Evolutionary conservation across 1,140 invertebrate species (phyloP).

Genomic region (Trinorchestia longiramus): DNA sequence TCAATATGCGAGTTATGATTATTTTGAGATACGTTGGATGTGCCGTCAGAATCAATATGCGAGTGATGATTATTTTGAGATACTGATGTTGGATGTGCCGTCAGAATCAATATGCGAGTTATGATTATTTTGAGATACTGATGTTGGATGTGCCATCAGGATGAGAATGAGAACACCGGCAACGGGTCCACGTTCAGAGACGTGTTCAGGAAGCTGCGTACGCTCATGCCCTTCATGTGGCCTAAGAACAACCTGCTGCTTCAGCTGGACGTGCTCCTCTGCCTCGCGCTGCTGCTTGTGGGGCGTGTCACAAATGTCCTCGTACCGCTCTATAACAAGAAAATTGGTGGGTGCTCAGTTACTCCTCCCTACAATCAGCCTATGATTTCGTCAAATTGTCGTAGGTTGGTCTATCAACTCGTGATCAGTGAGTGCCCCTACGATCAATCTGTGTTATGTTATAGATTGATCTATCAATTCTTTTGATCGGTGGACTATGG

Average conservation of each 20-base stretch:
- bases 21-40: too few relatives aligned
- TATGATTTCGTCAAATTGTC: too few relatives aligned
- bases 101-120: slow-evolving; percentile 3
- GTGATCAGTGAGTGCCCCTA: too few relatives aligned
- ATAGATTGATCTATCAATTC: too few relatives aligned
- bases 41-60: too few relatives aligned
- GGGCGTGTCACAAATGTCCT: slow-evolving; percentile 93
- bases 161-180: slow-evolving; percentile 35
- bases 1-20: too few relatives aligned
- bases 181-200: slow-evolving; percentile 83
- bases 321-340: slow-evolving; percentile 93
- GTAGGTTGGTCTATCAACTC: too few relatives aligned
- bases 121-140: slow-evolving; percentile 57
- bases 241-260: slow-evolving; percentile 83
- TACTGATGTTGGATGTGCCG: too few relatives aligned
- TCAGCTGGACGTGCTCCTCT: slow-evolving; percentile 87
- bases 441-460: too few relatives aligned
- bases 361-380: too few relatives aligned
- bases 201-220: slow-evolving; percentile 82
- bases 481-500: too few relatives aligned
- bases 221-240: slow-evolving; percentile 93
- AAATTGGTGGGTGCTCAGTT: slow-evolving; percentile 76
- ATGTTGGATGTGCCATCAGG: neutral
- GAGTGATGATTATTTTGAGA: neutral
- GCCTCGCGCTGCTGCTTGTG: slow-evolving; percentile 80